These are phyloP conservation scores for Tetropium fuscum DNA, from an alignment of 2,888 invertebrate species.

Conservation along the genomic window DNA sequence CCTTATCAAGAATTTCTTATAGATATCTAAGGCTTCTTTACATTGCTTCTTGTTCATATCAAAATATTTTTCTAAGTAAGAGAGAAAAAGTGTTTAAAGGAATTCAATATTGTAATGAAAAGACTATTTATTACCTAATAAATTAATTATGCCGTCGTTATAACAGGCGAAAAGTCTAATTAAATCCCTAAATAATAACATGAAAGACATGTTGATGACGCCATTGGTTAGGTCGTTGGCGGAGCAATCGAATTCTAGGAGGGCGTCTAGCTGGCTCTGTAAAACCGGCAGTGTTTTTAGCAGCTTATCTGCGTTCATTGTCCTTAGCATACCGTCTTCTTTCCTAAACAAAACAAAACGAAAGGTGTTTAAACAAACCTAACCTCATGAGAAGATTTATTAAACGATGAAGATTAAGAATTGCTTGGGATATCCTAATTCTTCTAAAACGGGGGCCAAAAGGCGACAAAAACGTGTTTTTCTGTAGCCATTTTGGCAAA, in stretches of 20 bases:
- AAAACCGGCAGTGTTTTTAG: constrained; percentile 96
- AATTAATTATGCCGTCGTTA: constrained; percentile 99
- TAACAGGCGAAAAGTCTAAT: constrained; percentile 97
- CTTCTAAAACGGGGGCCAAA: no score
- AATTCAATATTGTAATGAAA: constrained; percentile 1
- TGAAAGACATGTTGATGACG: constrained; percentile 86
- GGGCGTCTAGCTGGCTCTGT: constrained; percentile 94
- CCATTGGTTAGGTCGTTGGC: constrained; percentile 97
- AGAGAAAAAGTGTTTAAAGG: constrained; percentile 30
- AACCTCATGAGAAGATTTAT: no score
- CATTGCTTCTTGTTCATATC: constrained; percentile 99
- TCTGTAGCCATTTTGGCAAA: background rate
- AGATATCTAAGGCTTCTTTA: constrained; percentile 96
- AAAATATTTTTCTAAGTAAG: constrained; percentile 91
- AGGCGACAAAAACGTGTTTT: no score
- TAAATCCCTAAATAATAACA: constrained; percentile 86
- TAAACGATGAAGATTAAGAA: no score
- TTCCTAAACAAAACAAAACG: constrained; percentile 73
- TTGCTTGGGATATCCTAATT: no score
- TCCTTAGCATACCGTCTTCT: constrained; percentile 96
- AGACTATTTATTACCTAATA: constrained; percentile 74
- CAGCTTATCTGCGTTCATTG: constrained; percentile 97
- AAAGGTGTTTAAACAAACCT: no score
- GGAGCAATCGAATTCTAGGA: constrained; percentile 97
- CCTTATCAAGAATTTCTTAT: constrained; percentile 97